Evolutionary conservation across 1,140 invertebrate genomes (phyloP), one percentile per base, ranked within the genome.

Genomic region (Medauroidea extradentata): DNA sequence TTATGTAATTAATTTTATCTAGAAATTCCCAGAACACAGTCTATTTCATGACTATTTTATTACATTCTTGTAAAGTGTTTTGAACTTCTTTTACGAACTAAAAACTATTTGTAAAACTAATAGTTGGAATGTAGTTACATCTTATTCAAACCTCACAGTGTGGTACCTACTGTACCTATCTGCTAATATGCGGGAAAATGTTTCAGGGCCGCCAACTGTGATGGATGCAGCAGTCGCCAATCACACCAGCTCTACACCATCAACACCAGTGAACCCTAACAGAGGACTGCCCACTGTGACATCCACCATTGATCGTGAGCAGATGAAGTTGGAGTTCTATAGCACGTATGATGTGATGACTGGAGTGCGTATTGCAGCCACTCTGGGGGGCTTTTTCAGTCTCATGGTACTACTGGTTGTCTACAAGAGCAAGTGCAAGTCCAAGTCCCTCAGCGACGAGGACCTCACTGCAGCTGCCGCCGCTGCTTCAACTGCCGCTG

Each of bases 301-400:
- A 9, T 29, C 49, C 19, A 58, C 27, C 24, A 14, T 34, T 7
- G 71, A 76, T 59, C 71, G 73, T 44, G 85, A 86, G 66, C 80
- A 83, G 63, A 80, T 87, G 61, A 81, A 84, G 65, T 81, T 84
- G 64, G 88, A 91, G 73, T 91, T 91, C 76, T 94, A 91, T 78
- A 87, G 87, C 62, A 91, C 90, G 34, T 94, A 94, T 74, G 91
- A 94, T 78, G 87, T 90, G 65, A 93, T 93, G 90, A 93, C 91
- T 58, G 91, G 91, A 52, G 83, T 80, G 25, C 82, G 91, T 42
- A 94, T 93, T 71, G 92, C 91, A 49, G 89, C 89, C 60, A 93
- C 91, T 3, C 79, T 94, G 27, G 90, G 90, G 64, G 89, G 89
- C 60, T 91, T 94, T 72, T 94, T 94, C 76, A 84, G 87, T 34